These are phyloP conservation scores for Anoncus sp. DNA, from an alignment of 2,888 invertebrate species.

Conservation along the genomic window DNA sequence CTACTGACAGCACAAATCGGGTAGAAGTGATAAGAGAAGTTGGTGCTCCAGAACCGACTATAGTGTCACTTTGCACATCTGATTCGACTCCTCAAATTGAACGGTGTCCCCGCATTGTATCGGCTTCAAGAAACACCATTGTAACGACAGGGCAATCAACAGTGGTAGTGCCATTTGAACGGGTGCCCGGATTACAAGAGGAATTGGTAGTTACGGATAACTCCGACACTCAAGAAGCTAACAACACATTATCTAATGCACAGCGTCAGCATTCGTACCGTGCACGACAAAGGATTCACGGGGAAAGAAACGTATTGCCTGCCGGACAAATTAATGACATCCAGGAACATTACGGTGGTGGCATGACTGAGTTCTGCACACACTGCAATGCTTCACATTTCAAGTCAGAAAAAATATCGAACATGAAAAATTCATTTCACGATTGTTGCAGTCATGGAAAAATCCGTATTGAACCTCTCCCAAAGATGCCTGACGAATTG, in stretches of 20 bases:
- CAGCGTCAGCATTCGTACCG: neutral
- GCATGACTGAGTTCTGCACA: slow-evolving; percentile 36
- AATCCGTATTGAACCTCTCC: slow-evolving; percentile 37
- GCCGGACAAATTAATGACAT: slow-evolving; percentile 15
- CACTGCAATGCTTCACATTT: slow-evolving; percentile 58
- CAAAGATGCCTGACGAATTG: slow-evolving; percentile 41
- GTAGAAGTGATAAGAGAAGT: neutral
- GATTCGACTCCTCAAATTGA: neutral
- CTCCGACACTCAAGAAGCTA: neutral
- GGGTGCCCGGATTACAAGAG: neutral
- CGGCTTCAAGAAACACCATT: neutral
- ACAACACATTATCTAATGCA: neutral
- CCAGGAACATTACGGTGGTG: slow-evolving; percentile 51
- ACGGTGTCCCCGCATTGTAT: neutral
- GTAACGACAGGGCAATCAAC: neutral
- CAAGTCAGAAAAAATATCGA: slow-evolving; percentile 36
- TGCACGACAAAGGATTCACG: neutral
- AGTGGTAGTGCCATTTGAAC: neutral
- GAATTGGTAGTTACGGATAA: neutral
- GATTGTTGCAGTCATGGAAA: slow-evolving; percentile 57
- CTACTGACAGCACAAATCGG: neutral
- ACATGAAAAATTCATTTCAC: slow-evolving; percentile 50
- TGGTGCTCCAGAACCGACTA: neutral
- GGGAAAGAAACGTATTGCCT: neutral
- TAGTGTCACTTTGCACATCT: neutral